phyloP scores from a whole-genome alignment of 2,113 vertebrate genomes.

The Seriola rivoliana region DNA sequence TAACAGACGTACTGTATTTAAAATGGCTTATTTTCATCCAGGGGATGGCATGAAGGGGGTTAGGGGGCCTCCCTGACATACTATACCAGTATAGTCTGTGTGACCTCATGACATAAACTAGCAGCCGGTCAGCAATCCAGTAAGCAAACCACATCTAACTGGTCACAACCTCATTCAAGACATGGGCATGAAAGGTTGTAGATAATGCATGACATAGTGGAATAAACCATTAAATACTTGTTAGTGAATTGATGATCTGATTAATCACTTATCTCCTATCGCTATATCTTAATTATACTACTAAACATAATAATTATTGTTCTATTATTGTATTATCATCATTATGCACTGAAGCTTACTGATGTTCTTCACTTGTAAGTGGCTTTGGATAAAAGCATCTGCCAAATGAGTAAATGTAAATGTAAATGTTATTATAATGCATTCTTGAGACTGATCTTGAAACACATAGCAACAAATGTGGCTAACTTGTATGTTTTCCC shows the following conservation, averaged over 20 bases:
- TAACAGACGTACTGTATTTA: background rate
- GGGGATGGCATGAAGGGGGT: background rate
- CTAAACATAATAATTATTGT: background rate
- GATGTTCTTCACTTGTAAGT: no score
- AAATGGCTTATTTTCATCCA: constrained; percentile 46
- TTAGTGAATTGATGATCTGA: background rate
- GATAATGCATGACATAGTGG: constrained; percentile 6
- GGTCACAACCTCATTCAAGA: constrained; percentile 8
- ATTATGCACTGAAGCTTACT: no score
- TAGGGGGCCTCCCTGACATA: constrained; percentile 23
- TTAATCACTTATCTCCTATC: no score
- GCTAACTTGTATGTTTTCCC: background rate
- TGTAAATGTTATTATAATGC: no score
- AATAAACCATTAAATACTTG: background rate
- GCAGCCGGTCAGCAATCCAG: background rate
- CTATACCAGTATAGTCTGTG: constrained; percentile 9
- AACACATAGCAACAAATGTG: background rate
- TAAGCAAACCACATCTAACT: constrained; percentile 15
- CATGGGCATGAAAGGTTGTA: background rate
- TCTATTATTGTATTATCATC: no score
- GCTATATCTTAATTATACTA: no score
- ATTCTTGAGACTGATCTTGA: no score
- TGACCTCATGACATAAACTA: constrained; percentile 6
- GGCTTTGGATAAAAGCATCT: no score
- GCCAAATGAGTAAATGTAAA: no score